These are phyloP conservation scores for Tyrophagus putrescentiae DNA, from an alignment of 1,140 invertebrate species.

Conservation along the genomic window DNA sequence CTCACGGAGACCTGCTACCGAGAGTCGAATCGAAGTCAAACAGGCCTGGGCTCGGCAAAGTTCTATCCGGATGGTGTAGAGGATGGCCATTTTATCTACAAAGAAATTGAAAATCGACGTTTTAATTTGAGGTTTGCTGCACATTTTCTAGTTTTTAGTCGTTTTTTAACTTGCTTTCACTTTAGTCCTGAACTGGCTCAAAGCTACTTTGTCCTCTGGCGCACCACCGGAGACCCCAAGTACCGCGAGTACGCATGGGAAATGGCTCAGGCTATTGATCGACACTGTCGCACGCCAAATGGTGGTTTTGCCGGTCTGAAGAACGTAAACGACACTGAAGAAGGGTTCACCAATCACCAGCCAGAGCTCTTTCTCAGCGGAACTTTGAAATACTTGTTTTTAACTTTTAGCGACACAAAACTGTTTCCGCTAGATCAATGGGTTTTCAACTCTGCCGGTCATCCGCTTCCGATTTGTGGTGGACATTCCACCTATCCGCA, in stretches of 20 bases:
- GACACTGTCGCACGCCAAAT: conserved; percentile 66
- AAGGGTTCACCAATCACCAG: conserved; percentile 82
- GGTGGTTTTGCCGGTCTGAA: conserved; percentile 84
- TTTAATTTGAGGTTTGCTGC: too few relatives aligned
- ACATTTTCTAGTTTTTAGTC: too few relatives aligned
- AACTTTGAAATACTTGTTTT: conserved; percentile 95
- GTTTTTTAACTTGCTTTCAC: too few relatives aligned
- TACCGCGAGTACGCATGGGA: conserved; percentile 98
- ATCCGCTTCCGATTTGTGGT: conserved; percentile 89
- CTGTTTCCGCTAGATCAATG: conserved; percentile 81
- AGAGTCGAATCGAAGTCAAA: too few relatives aligned
- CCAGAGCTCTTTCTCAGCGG: conserved; percentile 98
- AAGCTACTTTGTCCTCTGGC: conserved; percentile 66
- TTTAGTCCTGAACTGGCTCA: conserved; percentile 91
- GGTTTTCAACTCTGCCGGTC: conserved; percentile 97
- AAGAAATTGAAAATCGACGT: too few relatives aligned
- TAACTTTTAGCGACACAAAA: conserved; percentile 85
- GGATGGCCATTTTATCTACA: too few relatives aligned
- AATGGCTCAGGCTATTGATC: conserved; percentile 64
- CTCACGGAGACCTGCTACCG: too few relatives aligned
- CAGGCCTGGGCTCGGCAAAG: too few relatives aligned
- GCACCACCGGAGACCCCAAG: conserved; percentile 83
- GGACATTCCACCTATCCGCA: too few relatives aligned
- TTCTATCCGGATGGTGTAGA: too few relatives aligned
- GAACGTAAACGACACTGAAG: conserved; percentile 73